These are phyloP conservation scores for Microtus pennsylvanicus DNA, from an alignment of 2,113 vertebrate genomes.

Conservation along the genomic window DNA sequence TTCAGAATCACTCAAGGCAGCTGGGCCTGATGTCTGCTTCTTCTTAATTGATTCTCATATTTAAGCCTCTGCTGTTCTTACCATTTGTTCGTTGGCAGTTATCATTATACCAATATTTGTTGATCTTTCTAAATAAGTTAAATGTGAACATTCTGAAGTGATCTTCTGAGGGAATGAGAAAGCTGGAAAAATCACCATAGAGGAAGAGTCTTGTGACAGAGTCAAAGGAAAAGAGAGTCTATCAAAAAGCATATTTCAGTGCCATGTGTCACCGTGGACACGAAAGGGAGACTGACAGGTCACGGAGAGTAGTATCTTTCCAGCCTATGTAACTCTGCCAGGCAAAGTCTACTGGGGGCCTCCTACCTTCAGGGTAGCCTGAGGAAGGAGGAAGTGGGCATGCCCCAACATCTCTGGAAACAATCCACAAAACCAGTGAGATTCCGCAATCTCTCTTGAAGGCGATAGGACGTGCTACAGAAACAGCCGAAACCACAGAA, in stretches of 20 bases:
- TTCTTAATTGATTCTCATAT: slow-evolving; percentile 84
- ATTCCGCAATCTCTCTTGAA: background rate
- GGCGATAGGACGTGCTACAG: fast-evolving
- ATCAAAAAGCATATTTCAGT: background rate
- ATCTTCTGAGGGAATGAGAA: slow-evolving; percentile 65
- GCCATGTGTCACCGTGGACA: background rate
- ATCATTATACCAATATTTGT: slow-evolving; percentile 85
- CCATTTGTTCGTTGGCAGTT: slow-evolving; percentile 83
- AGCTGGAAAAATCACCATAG: slow-evolving; percentile 72
- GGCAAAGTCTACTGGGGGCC: background rate
- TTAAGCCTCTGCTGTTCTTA: slow-evolving; percentile 83
- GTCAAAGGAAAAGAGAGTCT: background rate
- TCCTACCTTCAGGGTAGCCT: background rate
- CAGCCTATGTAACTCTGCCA: too few species aligned
- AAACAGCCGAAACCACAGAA: background rate
- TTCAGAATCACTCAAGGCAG: slow-evolving; percentile 85
- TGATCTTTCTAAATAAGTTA: slow-evolving; percentile 85
- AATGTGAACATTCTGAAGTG: slow-evolving; percentile 83
- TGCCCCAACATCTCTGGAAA: background rate
- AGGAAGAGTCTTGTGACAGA: background rate
- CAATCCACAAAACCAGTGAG: background rate
- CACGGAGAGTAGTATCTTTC: background rate
- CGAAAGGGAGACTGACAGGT: background rate
- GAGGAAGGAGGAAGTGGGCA: background rate
- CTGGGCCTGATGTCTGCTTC: slow-evolving; percentile 81